phyloP scores from a whole-genome alignment of 2,113 vertebrate genomes.

The Picathartes gymnocephalus region DNA sequence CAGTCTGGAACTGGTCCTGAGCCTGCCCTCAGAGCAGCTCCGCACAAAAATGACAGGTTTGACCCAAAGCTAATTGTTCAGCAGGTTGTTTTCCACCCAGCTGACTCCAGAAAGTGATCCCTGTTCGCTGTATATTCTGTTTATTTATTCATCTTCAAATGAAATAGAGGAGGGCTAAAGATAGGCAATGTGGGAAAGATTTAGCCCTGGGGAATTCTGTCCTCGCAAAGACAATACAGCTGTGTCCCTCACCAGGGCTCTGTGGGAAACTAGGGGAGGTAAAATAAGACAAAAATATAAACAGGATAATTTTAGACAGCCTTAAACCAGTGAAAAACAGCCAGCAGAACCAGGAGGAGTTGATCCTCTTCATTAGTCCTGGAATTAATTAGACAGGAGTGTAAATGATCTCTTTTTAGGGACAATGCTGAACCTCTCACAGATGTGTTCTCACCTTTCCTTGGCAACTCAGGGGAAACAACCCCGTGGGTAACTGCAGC shows the following conservation, averaged over 20 bases:
- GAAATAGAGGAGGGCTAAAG: not conserved
- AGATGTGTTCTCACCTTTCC: not conserved
- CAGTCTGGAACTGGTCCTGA: not conserved
- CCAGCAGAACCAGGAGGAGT: not conserved
- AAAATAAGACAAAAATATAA: not conserved
- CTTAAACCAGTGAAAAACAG: not conserved
- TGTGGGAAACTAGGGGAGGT: not conserved
- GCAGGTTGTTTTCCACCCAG: not conserved
- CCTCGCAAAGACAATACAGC: slow-evolving; percentile 19
- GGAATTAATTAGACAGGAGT: not conserved
- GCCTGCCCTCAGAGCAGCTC: not conserved
- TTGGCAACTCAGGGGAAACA: not conserved
- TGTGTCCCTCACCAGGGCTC: not conserved
- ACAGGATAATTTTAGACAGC: not conserved
- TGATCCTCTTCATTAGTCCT: not conserved
- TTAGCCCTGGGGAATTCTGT: not conserved
- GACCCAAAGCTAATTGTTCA: not conserved
- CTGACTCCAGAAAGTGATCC: not conserved
- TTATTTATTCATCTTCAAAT: not conserved
- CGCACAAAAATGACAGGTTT: not conserved
- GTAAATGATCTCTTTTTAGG: not conserved
- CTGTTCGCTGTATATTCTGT: not conserved
- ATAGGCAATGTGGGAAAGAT: not conserved
- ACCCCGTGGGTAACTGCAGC: not conserved
- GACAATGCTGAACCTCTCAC: not conserved